phyloP scores from a whole-genome alignment of 53 echinoderm and acorn worm genomes.

The Zoroaster sp. region DNA sequence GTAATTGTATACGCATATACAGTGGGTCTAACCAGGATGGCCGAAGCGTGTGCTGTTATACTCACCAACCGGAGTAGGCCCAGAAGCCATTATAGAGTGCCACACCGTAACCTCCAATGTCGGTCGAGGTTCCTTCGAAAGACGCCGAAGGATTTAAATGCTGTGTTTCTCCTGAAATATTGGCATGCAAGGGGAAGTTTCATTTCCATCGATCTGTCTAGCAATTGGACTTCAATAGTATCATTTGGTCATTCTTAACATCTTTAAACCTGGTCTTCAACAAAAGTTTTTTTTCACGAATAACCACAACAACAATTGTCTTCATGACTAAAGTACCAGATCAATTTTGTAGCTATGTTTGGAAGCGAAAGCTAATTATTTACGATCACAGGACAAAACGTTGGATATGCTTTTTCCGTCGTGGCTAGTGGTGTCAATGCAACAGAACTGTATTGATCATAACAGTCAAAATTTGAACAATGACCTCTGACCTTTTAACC shows the following conservation, averaged over 20 bases:
- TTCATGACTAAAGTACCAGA: too few species aligned
- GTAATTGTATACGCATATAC: background rate
- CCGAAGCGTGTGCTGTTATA: background rate
- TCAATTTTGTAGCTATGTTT: too few species aligned
- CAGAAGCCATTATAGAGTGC: conserved; percentile 20
- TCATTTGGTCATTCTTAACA: background rate
- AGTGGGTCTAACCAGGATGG: background rate
- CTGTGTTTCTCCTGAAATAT: background rate
- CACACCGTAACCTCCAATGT: background rate
- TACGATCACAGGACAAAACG: too few species aligned
- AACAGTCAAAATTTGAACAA: background rate
- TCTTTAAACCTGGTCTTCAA: background rate
- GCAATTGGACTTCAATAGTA: background rate
- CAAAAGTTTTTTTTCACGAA: too few species aligned
- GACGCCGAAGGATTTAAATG: background rate
- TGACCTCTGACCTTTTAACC: background rate
- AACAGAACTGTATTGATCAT: too few species aligned
- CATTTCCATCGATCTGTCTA: background rate
- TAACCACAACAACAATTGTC: too few species aligned
- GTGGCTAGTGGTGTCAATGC: too few species aligned
- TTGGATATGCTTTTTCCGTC: too few species aligned
- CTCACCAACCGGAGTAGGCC: conserved; percentile 24
- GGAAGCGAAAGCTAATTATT: too few species aligned
- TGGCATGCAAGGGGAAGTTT: too few species aligned
- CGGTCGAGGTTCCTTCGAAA: background rate